phyloP scores from a whole-genome alignment of 2,888 invertebrate genomes.

The Cheilosia impressa region DNA sequence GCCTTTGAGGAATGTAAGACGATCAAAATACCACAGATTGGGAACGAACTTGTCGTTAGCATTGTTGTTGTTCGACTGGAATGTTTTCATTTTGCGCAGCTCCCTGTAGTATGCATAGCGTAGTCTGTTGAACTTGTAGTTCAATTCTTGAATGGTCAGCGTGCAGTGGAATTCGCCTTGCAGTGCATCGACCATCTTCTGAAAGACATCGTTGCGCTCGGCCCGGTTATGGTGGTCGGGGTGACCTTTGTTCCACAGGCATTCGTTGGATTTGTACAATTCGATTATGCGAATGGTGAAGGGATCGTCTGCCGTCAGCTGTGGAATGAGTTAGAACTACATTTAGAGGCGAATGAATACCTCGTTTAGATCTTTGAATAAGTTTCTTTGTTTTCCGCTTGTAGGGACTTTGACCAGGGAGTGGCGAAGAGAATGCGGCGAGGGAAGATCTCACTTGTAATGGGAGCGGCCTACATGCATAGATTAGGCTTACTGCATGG shows the following conservation, averaged over 20 bases:
- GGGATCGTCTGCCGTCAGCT: slow-evolving; percentile 44
- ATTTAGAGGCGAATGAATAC: background rate
- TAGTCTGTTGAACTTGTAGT: slow-evolving; percentile 44
- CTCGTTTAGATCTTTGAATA: background rate
- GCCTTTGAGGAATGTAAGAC: slow-evolving; percentile 47
- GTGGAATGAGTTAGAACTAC: background rate
- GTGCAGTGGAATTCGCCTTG: slow-evolving; percentile 31
- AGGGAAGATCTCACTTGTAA: no score
- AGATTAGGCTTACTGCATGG: no score
- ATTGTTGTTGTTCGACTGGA: slow-evolving; percentile 41
- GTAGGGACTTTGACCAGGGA: no score
- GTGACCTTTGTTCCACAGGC: slow-evolving; percentile 58
- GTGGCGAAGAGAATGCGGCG: no score
- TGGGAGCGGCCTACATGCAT: no score
- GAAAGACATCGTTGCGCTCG: slow-evolving; percentile 50
- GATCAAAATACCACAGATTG: slow-evolving; percentile 46
- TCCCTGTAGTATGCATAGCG: slow-evolving; percentile 55
- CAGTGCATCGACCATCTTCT: slow-evolving; percentile 17
- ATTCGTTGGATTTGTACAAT: slow-evolving; percentile 45
- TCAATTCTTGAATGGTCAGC: slow-evolving; percentile 40
- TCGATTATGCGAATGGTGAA: slow-evolving; percentile 44
- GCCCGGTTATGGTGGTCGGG: slow-evolving; percentile 53
- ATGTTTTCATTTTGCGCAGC: slow-evolving; percentile 57
- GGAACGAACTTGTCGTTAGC: slow-evolving; percentile 35
- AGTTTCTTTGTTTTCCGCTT: no score